These are phyloP conservation scores for Sceloporus tristichus DNA, from an alignment of 2,113 vertebrate species.

Conservation along the genomic window DNA sequence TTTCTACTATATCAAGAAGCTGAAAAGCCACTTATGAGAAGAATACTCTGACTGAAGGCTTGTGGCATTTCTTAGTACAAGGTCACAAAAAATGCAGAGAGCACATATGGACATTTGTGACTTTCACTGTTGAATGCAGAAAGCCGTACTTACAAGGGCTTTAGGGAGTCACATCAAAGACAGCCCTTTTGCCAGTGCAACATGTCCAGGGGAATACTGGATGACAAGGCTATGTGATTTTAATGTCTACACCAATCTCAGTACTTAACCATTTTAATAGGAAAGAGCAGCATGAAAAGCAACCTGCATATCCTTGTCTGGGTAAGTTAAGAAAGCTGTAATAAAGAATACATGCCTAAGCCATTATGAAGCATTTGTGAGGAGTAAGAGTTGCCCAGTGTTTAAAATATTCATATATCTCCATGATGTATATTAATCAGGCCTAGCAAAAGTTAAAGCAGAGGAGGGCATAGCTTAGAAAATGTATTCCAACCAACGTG, in stretches of 20 bases:
- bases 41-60: neutral
- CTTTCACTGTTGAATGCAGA: neutral
- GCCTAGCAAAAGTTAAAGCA: slow-evolving; percentile 10
- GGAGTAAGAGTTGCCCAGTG: neutral
- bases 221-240: slow-evolving; percentile 18
- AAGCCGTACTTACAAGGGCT: neutral
- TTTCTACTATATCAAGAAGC: neutral
- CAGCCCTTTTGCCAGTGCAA: neutral
- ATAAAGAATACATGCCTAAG: neutral
- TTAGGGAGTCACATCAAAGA: neutral
- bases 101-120: neutral
- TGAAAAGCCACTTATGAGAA: neutral
- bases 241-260: neutral
- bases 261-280: slow-evolving; percentile 15
- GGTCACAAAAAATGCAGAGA: neutral
- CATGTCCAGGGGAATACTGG: neutral
- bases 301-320: neutral
- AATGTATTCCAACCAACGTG: neutral
- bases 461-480: slow-evolving; percentile 18
- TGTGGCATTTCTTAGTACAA: neutral
- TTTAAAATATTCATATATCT: slow-evolving; percentile 26
- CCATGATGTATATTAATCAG: slow-evolving; percentile 20
- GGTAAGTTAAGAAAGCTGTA: neutral
- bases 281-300: neutral
- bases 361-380: neutral